Conservation (phyloP, 2,113 vertebrate species). For the Phyllostomus discolor region DNA sequence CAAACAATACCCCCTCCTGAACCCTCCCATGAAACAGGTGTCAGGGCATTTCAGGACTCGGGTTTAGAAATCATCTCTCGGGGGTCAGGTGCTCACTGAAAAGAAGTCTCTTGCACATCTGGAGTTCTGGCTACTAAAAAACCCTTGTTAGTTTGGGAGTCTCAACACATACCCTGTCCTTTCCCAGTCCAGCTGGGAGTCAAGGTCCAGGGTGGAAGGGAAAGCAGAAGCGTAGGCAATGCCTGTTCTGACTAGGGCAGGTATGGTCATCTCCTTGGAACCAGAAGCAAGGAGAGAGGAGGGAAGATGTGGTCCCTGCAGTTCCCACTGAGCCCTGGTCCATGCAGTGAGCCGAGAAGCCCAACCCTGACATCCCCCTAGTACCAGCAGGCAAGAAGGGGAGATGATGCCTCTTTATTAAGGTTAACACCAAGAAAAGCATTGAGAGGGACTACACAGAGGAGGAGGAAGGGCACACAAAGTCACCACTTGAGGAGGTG, state of each 20-base stretch:
- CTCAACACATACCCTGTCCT: neutral
- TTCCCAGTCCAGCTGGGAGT: neutral
- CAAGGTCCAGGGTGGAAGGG: neutral
- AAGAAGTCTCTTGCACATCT: neutral
- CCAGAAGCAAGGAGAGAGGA: neutral
- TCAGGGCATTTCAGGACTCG: neutral
- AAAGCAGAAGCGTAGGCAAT: neutral
- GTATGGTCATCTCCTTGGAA: slow-evolving; percentile 17
- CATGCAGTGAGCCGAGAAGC: neutral
- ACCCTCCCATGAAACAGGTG: neutral
- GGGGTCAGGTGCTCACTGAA: neutral
- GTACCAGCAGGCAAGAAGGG: slow-evolving; percentile 68
- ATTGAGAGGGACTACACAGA: slow-evolving; percentile 56
- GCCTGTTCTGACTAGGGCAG: neutral
- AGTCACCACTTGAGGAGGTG: slow-evolving; percentile 56
- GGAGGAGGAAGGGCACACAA: slow-evolving; percentile 57
- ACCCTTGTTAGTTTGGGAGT: neutral
- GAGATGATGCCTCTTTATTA: slow-evolving; percentile 73
- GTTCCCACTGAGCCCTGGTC: neutral
- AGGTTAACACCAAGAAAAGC: slow-evolving; percentile 70
- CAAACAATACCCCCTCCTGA: neutral
- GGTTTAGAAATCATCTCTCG: neutral
- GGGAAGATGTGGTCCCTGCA: neutral
- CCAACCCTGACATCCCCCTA: slow-evolving; percentile 24
- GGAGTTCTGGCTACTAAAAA: neutral